Base-by-base conservation (phyloP, 2,113 vertebrate genomes). In the Leucosticte australis region DNA sequence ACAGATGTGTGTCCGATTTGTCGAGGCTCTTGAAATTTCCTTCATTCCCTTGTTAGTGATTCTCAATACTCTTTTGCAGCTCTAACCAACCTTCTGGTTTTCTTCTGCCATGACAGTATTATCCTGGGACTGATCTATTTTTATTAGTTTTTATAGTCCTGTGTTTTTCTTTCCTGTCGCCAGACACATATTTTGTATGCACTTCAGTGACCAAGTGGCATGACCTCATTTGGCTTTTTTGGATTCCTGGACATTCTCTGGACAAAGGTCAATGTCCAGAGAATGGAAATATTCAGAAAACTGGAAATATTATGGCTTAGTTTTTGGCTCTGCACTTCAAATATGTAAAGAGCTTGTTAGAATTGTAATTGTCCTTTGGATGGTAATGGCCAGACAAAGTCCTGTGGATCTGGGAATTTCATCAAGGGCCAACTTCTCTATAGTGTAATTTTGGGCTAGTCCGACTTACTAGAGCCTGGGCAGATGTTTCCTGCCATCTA, bases 401-500 rank as follows among this genome's bases (percentile, higher is more conserved):
- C 42, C 42, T 52, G 9, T 67, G 47, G 92, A 52, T 71, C 79
- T 95, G 87, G 75, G 86, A 90, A 75, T 80, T 50, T 70, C 41
- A 63, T 67, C 44, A 37, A 6, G 37, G 52, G 64, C 35, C 42
- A 92, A 22, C 24, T 83, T 62, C 21, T 92, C 74, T 87, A 19
- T 18, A 46, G 47, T 86, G 33, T 55, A 69, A 80, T 90, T 95
- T 92, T 94, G 71, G 74, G 39, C 50, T 47, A 74, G 63, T 27
- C 70, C 83, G 70, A 28, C 44, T 79, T 64, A 30, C 78, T 85
- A 83, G 56, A 67, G 68, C 26, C 30, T 55, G 30, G 39, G 35
- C 87, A 95, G 93, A 81, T 91, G 93, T 93, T 95, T 96, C 84
- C 90, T 95, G 93, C 42, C 42, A 24, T 76, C 27, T 63, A 60